Conservation (phyloP, 2,113 vertebrate genomes). For the Strigops habroptila region DNA sequence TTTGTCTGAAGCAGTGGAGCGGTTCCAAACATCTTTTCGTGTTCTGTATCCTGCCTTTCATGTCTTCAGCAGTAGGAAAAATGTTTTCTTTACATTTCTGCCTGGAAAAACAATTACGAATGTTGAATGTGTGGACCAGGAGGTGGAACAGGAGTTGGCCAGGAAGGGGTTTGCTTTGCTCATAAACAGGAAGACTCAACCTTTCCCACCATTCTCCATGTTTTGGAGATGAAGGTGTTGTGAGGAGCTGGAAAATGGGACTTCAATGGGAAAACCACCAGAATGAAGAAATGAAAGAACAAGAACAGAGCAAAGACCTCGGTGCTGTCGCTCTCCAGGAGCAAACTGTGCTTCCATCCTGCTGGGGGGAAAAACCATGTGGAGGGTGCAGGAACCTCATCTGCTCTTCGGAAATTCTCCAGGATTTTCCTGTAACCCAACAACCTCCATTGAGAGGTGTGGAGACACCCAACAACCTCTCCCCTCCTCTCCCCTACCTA, state of each 20-base stretch:
- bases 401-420: background rate
- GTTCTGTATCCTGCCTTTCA: constrained; percentile 35
- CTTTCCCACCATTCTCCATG: constrained; percentile 15
- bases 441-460: background rate
- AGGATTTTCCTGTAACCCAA: background rate
- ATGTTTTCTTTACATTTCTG: constrained; percentile 35
- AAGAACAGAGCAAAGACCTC: background rate
- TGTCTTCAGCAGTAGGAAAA: background rate
- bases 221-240: background rate
- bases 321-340: background rate
- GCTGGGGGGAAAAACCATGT: background rate
- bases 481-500: background rate
- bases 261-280: background rate
- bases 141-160: constrained; percentile 16
- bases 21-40: background rate
- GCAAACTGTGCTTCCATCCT: background rate
- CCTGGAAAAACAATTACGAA: constrained; percentile 59
- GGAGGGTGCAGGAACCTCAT: background rate
- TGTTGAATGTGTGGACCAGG: constrained; percentile 27
- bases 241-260: constrained; percentile 11
- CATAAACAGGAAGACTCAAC: constrained; percentile 56
- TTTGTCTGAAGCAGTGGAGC: background rate
- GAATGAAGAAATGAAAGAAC: background rate
- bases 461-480: background rate
- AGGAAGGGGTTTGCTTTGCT: constrained; percentile 19